Evolutionary conservation across 2,888 invertebrate species (phyloP), one percentile per base, ranked within the genome.

Genomic region (Lordiphosa andalusiaca): DNA sequence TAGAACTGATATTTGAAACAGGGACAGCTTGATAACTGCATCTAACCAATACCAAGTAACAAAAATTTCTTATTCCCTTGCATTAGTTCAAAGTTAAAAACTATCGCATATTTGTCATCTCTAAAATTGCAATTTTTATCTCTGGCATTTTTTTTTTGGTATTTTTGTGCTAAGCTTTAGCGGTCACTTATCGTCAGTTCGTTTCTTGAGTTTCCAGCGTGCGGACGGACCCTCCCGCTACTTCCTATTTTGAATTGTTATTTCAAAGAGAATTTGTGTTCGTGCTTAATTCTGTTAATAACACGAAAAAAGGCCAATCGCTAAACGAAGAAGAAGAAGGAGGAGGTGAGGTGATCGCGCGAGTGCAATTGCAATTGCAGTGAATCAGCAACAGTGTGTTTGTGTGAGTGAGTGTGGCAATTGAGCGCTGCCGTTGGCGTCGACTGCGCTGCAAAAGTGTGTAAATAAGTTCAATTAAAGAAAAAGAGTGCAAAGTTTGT

Each of bases 401-500:
- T 23, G 57, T 46, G 50, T 41, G 38, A 57, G 25, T 53, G 19
- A 38, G 54, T 54, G 59, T 37, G 13, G 49, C 54, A 42, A 38
- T 35, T 40, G 39, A 49, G 36, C 36, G 39, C 16, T 39, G 40
- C 13, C 33, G 23, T 38, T 37, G 30, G 16, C 16, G 44, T 44
- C 30, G 66, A 52, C 47, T 53, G 58, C 57, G 58, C 60, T 53
- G 63, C 63, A 44, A 47, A 57, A 69, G 62, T 57, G 73, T 73
- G 69, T 65, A 73, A 69, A 84, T 84, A 71, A 80, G 81, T 81
- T 71, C 48, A 76, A 81, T 73, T 71, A 67, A 73, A 61, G 52
- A 62, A 67, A 62, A 55, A 59, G 53, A 72, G 70, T 72, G 73
- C 62, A 46, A 46, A 70, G 64, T 30, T 9, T 30, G 30, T 30